Evolutionary conservation across 2,888 invertebrate genomes (phyloP), one percentile per base, ranked within the genome.

Genomic region (Teleiodes luculella): DNA sequence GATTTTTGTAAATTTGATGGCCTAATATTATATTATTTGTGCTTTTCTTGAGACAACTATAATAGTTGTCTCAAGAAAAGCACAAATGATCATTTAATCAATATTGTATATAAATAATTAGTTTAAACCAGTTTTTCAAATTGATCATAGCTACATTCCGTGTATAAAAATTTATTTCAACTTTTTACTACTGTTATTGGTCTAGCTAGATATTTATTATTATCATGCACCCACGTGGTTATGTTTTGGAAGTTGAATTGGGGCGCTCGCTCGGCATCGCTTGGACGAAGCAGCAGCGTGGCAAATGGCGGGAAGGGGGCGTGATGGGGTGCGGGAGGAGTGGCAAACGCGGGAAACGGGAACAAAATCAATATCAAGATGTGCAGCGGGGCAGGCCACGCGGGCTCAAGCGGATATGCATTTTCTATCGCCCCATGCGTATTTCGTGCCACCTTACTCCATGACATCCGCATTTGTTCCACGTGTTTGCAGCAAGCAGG

Each of bases 321-420:
- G 67, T 60, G 57, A 53, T 54, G 62, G 54, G 37, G 54, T 28
- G 50, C 36, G 58, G 49, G 54, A 45, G 41, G 56, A 53, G 45
- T 24, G 56, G 61, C 59, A 56, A 68, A 65, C 68, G 72, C 72
- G 72, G 70, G 70, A 70, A 74, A 67, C 63, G 63, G 66, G 67
- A 69, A 72, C 67, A 70, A 72, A 77, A 80, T 78, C 78, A 74
- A 80, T 80, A 78, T 64, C 67, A 73, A 74, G 75, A 70, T 65
- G 61, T 69, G 66, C 63, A 52, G 56, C 57, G 57, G 39, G 37
- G 54, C 48, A 28, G 52, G 31, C 49, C 14, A 18, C 49, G 52
- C 16, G 11, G 46, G 41, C 47, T 56, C 56, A 18, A 30, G 41
- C 53, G 51, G 53, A 43, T 47, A 37, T 54, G 53, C 48, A 55